phyloP scores from a whole-genome alignment of 2,797 vertebrate species.

The Karalla daura region DNA sequence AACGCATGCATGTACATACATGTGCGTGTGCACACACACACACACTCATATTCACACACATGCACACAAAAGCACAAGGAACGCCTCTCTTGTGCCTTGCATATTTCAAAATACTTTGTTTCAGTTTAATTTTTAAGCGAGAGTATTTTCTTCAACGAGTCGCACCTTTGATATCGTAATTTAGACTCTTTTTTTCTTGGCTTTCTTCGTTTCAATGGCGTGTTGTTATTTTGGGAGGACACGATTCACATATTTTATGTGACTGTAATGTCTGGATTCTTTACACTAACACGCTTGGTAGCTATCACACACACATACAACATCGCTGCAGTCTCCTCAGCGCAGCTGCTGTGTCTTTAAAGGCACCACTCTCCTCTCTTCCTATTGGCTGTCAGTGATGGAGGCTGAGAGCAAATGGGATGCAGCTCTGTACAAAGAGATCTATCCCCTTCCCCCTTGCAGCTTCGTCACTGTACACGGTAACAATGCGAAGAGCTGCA shows the following conservation, averaged over 20 bases:
- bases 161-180: too few relatives aligned
- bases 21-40: too few relatives aligned
- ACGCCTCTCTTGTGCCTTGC: too few relatives aligned
- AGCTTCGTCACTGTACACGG: conserved; percentile 22
- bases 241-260: neutral
- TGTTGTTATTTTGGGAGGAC: neutral
- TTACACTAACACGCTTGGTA: neutral
- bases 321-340: neutral
- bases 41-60: too few relatives aligned
- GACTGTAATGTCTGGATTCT: neutral
- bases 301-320: neutral
- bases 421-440: conserved; percentile 61
- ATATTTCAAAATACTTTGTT: too few relatives aligned
- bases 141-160: too few relatives aligned
- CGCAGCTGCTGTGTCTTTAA: conserved; percentile 34
- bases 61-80: too few relatives aligned
- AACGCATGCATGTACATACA: too few relatives aligned
- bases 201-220: neutral
- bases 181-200: neutral
- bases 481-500: conserved; percentile 33
- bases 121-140: too few relatives aligned
- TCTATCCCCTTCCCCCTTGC: conserved; percentile 67
- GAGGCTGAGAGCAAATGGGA: conserved; percentile 56
- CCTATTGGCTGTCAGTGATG: conserved; percentile 47
- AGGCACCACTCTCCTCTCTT: neutral